Evolutionary conservation across 2,888 invertebrate genomes (phyloP), one percentile per base, ranked within the genome.

Genomic region (Drosophila suboccidentalis): DNA sequence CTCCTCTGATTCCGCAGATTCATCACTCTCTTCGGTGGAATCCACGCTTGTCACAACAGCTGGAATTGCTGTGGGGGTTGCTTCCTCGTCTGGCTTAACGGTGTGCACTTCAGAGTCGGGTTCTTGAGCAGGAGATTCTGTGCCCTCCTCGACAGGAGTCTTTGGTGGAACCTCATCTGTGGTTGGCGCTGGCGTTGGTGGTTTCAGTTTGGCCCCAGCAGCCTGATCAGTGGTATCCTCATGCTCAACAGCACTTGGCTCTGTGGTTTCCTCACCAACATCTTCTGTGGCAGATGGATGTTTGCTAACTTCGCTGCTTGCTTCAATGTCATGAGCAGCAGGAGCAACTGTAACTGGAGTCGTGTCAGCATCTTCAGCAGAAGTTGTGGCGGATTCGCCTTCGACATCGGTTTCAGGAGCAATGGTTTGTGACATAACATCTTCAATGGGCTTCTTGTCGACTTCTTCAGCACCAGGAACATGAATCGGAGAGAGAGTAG

Each of bases 1-100:
- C 71, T 91, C 91, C 63, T 85, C 89, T 0, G 91, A 90, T 58
- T 91, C 90, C 1, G 75, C 72, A 9, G 91, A 90, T 13, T 86
- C 83, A 6, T 78, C 91, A 15, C 65, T 75, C 41, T 89, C 90
- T 57, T 91, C 91, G 1, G 64, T 73, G 8, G 90, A 85, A n/a
- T 91, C 90, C 43, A 86, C 62, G 66, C 80, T 77, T 11, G 90
- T 75, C 5, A 73, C 62, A 50, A 85, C 73, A 22, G 55, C 36
- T 29, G 89, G 82, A 19, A 60, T 66, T 11, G 29, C 55, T 2
- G 78, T 82, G 6, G 83, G 50, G 64, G 75, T 69, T 13, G 78
- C 63, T 29, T 71, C 75, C 11, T 58, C 57, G 5, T 54, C 32
- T 58, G 82, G 71, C 11, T 57, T 51, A 51, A 50, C 47, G 22